These are phyloP conservation scores for Acomys russatus DNA, from an alignment of 2,797 vertebrate genomes.

Conservation along the genomic window DNA sequence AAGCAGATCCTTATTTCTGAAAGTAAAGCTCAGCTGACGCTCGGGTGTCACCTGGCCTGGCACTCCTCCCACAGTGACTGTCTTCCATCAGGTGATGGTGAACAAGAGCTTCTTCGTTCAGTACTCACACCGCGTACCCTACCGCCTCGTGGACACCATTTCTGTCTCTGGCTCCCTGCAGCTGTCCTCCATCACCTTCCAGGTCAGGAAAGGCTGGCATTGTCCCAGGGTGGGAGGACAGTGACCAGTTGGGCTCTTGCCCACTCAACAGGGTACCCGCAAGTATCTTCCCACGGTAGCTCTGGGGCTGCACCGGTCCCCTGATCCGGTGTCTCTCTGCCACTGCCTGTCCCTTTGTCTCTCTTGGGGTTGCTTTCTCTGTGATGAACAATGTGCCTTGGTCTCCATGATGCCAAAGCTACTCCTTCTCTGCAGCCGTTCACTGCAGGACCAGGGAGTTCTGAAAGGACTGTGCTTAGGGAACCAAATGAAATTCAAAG, in stretches of 20 bases:
- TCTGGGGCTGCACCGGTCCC: not conserved
- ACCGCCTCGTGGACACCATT: slow-evolving; percentile 88
- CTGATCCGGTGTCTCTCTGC: not conserved
- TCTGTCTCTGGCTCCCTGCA: slow-evolving; percentile 86
- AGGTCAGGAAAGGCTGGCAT: slow-evolving; percentile 75
- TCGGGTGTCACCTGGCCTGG: not conserved
- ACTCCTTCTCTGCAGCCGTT: not conserved
- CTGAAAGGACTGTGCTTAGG: not conserved
- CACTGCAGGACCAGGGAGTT: not conserved
- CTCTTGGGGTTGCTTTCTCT: not conserved
- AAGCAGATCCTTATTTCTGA: not conserved
- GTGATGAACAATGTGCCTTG: not conserved
- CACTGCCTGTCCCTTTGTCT: not conserved
- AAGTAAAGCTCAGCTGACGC: no score
- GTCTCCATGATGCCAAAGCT: not conserved
- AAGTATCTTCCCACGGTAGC: not conserved
- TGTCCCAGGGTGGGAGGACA: not conserved
- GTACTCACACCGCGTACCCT: slow-evolving; percentile 90
- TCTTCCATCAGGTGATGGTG: slow-evolving; percentile 87
- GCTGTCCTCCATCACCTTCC: slow-evolving; percentile 89
- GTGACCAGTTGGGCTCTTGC: not conserved
- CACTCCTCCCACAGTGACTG: fast-evolving
- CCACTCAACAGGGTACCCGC: not conserved
- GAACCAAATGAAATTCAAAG: not conserved
- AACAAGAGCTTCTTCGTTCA: slow-evolving; percentile 89